Conservation (phyloP, 2,888 invertebrate species). For the Yponomeuta plumbellus region DNA sequence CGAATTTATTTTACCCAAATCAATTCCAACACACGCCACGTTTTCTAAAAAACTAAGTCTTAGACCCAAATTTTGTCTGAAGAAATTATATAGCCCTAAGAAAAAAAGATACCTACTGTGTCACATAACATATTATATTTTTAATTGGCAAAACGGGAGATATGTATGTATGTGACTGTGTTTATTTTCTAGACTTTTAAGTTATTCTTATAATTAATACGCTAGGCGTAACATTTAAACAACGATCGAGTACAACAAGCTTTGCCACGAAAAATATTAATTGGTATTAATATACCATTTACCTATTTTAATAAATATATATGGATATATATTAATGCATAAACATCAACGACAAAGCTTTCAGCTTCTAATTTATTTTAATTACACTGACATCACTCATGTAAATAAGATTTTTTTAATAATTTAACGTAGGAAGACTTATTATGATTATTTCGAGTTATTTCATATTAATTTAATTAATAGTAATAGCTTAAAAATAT, state of each 20-base stretch:
- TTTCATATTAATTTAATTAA: not conserved
- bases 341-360: not conserved
- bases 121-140: conserved; percentile 38
- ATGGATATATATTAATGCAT: not conserved
- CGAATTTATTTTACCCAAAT: not conserved
- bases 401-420: not conserved
- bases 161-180: conserved; percentile 36
- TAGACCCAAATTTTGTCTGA: not conserved
- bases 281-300: not conserved
- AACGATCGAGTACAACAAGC: conserved; percentile 2
- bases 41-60: not conserved
- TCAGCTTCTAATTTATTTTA: not conserved
- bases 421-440: not conserved
- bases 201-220: conserved; percentile 12
- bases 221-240: conserved; percentile 18
- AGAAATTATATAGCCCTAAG: conserved; percentile 22
- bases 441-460: no score
- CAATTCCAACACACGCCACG: conserved; percentile 10
- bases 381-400: no score
- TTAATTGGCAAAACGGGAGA: conserved; percentile 76
- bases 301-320: not conserved
- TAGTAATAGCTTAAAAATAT: conserved; percentile 34
- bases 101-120: conserved; percentile 30
- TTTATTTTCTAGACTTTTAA: conserved; percentile 7
- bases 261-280: conserved; percentile 4